phyloP scores from a whole-genome alignment of 37 sponge, comb jelly and placozoan species.

The Tethya wilhelma region DNA sequence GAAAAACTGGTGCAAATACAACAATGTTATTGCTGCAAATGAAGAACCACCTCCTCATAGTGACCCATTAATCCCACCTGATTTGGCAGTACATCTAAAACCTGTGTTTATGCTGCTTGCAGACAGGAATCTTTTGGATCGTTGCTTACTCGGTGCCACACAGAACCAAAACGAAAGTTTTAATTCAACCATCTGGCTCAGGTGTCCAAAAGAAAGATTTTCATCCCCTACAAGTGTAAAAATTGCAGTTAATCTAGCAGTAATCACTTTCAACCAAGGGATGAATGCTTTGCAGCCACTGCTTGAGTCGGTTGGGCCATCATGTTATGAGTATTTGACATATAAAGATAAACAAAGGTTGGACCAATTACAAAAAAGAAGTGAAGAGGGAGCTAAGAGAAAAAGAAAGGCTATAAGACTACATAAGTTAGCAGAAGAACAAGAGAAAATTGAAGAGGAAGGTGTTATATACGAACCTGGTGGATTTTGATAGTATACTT shows the following conservation, averaged over 20 bases:
- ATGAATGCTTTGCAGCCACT: not conserved
- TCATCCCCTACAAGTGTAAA: not conserved
- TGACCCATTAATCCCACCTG: constrained; percentile 6
- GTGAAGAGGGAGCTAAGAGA: no score
- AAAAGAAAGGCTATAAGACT: no score
- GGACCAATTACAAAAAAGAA: no score
- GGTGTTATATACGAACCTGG: no score
- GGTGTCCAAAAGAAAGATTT: not conserved
- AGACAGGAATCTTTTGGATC: not conserved
- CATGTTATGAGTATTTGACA: no score
- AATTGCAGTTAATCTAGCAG: not conserved
- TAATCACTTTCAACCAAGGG: not conserved
- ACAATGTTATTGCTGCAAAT: not conserved
- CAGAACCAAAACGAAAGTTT: constrained; percentile 34
- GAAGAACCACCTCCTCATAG: not conserved
- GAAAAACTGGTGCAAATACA: constrained; percentile 12
- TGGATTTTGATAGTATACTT: no score
- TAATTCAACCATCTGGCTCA: not conserved
- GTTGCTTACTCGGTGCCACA: not conserved
- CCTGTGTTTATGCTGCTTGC: not conserved
- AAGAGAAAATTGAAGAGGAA: no score
- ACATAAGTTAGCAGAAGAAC: no score
- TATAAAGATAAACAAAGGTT: no score
- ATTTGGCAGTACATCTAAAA: not conserved
- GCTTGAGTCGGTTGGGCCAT: no score